These are phyloP conservation scores for Phalacrocorax carbo DNA, from an alignment of 2,113 vertebrate genomes.

Conservation along the genomic window DNA sequence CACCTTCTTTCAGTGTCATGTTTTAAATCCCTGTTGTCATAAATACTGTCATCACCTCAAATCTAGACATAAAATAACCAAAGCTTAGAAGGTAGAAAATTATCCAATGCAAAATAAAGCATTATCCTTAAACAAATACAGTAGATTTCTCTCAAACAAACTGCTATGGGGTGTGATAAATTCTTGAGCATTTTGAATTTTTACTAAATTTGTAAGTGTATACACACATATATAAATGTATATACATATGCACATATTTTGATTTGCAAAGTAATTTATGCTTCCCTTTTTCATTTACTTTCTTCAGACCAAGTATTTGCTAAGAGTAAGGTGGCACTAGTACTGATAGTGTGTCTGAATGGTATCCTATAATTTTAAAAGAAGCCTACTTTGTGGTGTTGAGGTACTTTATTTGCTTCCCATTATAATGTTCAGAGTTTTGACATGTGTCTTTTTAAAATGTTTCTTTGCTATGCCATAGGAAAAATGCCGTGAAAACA, in stretches of 20 bases:
- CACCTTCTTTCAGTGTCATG: neutral
- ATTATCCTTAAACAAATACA: neutral
- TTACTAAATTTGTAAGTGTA: neutral
- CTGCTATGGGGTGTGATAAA: neutral
- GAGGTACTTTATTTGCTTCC: neutral
- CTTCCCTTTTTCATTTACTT: neutral
- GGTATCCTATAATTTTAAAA: neutral
- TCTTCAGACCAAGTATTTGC: neutral
- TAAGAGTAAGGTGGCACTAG: neutral
- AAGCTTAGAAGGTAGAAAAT: neutral
- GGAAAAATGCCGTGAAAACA: neutral
- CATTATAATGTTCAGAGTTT: neutral
- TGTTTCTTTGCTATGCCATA: neutral
- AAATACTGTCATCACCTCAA: neutral
- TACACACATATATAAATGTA: neutral
- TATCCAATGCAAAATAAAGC: neutral
- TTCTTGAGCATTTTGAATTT: neutral
- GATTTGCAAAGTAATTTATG: neutral
- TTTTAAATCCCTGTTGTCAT: neutral
- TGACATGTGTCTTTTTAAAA: neutral
- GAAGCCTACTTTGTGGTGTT: neutral
- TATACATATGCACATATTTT: neutral
- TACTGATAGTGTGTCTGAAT: neutral
- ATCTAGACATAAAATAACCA: neutral
- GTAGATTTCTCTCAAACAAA: neutral